A percentile compares a stretch with the other conserved stretches of the same genome.
These are phyloP conservation scores for Ophthalmolycus amberensis DNA, from an alignment of 2,113 vertebrate species.

Conservation along the genomic window DNA sequence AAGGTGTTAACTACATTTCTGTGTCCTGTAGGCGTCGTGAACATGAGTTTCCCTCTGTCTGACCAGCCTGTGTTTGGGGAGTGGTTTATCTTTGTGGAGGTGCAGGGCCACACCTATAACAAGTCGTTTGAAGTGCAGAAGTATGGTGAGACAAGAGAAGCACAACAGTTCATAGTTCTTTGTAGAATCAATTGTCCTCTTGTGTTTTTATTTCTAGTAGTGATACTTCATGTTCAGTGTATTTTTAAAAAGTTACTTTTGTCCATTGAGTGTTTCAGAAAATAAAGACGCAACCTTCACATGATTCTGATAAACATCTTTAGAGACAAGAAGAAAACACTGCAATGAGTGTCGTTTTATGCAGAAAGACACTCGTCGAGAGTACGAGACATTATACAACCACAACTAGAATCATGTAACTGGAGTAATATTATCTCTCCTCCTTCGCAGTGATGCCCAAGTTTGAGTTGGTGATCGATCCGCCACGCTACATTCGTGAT, in stretches of 20 bases:
- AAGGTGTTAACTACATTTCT: constrained; percentile 12
- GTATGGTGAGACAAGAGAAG: constrained; percentile 87
- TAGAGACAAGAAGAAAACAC: neutral
- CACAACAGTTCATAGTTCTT: neutral
- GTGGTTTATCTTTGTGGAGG: constrained; percentile 91
- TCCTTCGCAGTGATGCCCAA: constrained; percentile 87
- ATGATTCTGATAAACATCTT: neutral
- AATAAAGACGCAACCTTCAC: neutral
- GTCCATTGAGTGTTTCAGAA: neutral
- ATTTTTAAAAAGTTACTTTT: neutral
- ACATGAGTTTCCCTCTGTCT: constrained; percentile 92
- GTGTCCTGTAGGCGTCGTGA: constrained; percentile 86
- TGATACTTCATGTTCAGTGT: neutral
- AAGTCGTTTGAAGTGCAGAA: constrained; percentile 95
- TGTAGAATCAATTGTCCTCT: neutral
- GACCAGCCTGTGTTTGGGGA: constrained; percentile 95
- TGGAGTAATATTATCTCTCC: neutral
- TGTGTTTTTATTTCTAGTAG: neutral
- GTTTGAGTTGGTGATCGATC: constrained; percentile 90
- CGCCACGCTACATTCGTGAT: constrained; percentile 88
- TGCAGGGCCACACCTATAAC: constrained; percentile 92
- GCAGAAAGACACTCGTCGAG: neutral
- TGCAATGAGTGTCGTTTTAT: neutral
- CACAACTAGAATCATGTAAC: neutral
- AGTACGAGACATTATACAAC: neutral